Base-by-base conservation (phyloP, 2,797 vertebrate genomes). In the Melanotaenia boesemani region DNA sequence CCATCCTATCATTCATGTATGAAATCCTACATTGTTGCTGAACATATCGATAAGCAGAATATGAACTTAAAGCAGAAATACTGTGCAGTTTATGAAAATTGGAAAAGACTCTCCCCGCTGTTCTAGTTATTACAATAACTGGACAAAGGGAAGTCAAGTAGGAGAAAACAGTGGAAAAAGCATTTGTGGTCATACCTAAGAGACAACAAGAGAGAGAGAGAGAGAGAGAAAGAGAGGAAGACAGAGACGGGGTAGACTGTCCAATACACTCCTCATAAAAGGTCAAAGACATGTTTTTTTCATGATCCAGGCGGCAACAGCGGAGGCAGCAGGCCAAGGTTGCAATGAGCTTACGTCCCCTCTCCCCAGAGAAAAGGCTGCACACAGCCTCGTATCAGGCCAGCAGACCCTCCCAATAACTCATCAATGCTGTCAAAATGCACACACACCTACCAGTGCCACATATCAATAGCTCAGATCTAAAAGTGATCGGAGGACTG, bases 231-330 rank as follows among this genome's bases (percentile, higher is more conserved):
- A 57, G 80, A 86, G 80, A 69, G 74, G 75, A 75, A 90, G 87
- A 88, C 83, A 86, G 88, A 89, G 76, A 89, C 37, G 68, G 80
- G 82, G 83, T 88, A 89, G 88, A 93, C 88, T 92, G 92, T 93
- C 92, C 94, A 95, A 93, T 93, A 90, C 89, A 80, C 87, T 91
- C 76, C 87, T 87, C 90, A 91, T 91, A 94, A 95, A 34, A 95
- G 94, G 94, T 95, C 94, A 94, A 92, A 91, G 79, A 83, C 74
- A 95, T 94, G 91, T 94, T 94, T 94, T 92, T 94, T 95, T 94
- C 93, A 95, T 94, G 84, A 92, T 72, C 78, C 86, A 87, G 86
- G 84, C 89, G 20, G 85, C 72, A 72, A 86, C 85, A 86, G 68
- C 75, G 75, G 83, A 85, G 73, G 89, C 89, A 88, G 89, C 81